phyloP scores from a whole-genome alignment of 2,113 vertebrate species.

The Chloroceryle aenea region DNA sequence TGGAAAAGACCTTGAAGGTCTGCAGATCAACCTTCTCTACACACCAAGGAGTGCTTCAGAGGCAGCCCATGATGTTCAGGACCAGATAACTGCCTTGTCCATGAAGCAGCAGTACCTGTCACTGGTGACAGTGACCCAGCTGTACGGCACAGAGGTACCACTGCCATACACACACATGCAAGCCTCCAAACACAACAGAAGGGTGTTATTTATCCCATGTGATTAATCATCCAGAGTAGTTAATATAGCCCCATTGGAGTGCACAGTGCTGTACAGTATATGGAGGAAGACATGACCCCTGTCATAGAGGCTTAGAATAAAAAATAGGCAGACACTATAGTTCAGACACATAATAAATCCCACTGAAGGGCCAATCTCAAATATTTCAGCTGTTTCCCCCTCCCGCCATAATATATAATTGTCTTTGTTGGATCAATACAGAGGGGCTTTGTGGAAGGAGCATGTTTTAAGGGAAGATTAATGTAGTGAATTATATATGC shows the following conservation, averaged over 20 bases:
- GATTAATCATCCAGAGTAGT: constrained; percentile 28
- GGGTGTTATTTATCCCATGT: background rate
- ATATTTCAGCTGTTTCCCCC: constrained; percentile 53
- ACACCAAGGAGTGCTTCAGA: background rate
- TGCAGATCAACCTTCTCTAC: background rate
- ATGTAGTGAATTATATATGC: constrained; percentile 18
- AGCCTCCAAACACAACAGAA: background rate
- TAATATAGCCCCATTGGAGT: constrained; percentile 9
- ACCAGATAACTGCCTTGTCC: too few relatives aligned
- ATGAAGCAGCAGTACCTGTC: background rate
- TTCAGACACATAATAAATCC: constrained; percentile 61
- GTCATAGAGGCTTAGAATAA: constrained; percentile 66
- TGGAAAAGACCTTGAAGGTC: background rate
- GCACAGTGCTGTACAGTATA: background rate
- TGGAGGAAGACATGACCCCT: constrained; percentile 67
- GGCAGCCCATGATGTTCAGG: background rate
- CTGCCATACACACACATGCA: background rate
- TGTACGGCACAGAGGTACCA: rapidly evolving
- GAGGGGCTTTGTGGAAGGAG: constrained; percentile 68
- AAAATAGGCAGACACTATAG: constrained; percentile 68
- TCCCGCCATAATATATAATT: constrained; percentile 30
- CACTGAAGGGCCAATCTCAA: constrained; percentile 55
- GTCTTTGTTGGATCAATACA: constrained; percentile 72
- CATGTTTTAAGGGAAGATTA: constrained; percentile 42
- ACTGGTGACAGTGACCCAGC: rapidly evolving